These are phyloP conservation scores for Coelinius sp. DNA, from an alignment of 2,888 invertebrate genomes.

Conservation along the genomic window DNA sequence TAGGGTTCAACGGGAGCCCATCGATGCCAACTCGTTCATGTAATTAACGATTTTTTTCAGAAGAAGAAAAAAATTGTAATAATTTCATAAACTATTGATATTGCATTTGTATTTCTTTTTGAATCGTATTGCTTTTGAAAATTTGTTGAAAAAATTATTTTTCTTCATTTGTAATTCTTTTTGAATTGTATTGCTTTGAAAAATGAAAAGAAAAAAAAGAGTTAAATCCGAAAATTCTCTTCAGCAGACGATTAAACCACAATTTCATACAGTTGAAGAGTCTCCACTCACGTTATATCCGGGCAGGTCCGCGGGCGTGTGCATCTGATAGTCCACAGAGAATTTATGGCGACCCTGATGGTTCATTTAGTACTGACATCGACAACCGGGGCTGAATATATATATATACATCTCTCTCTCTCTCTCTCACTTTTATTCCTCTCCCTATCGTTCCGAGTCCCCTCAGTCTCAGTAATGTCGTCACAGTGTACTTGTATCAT, in stretches of 20 bases:
- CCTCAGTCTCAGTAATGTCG: not conserved
- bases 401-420: not conserved
- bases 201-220: no score
- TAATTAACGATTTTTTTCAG: conserved; percentile 43
- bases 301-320: conserved; percentile 51
- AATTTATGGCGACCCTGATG: conserved; percentile 65
- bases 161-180: no score
- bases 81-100: no score
- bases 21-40: conserved; percentile 55
- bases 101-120: no score
- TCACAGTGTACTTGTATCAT: not conserved
- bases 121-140: no score
- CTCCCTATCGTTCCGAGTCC: not conserved
- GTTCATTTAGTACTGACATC: conserved; percentile 65
- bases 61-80: no score
- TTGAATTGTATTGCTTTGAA: no score
- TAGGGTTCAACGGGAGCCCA: conserved; percentile 47
- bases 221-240: no score
- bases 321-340: conserved; percentile 58
- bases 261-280: not conserved
- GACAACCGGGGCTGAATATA: conserved; percentile 38
- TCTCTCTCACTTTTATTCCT: not conserved
- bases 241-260: not conserved
- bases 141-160: no score
- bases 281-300: not conserved